Conservation (phyloP, 2,888 invertebrate genomes). For the Herminia tarsipennalis region DNA sequence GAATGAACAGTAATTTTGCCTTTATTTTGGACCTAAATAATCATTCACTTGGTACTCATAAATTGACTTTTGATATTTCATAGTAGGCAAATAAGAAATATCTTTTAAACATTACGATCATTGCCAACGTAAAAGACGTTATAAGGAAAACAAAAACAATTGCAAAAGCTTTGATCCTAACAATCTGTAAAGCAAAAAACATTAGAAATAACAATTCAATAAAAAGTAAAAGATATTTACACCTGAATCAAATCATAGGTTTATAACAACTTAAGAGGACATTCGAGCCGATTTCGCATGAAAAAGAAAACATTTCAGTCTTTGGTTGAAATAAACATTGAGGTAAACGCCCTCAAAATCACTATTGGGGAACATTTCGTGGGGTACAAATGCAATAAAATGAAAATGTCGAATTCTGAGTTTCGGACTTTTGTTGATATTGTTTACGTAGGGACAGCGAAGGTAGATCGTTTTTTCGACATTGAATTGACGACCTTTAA, state of each 20-base stretch:
- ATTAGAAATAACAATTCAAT: background rate
- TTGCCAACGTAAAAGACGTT: too few species aligned
- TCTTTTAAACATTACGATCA: too few species aligned
- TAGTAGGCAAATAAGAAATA: too few species aligned
- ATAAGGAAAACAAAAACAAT: background rate
- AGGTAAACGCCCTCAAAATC: constrained; percentile 3
- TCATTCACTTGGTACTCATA: too few species aligned
- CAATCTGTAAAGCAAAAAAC: background rate
- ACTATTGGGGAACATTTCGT: constrained; percentile 5
- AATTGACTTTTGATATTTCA: too few species aligned
- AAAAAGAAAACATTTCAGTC: constrained; percentile 5
- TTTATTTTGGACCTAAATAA: too few species aligned
- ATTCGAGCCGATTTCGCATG: background rate
- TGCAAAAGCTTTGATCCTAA: background rate
- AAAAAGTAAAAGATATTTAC: constrained; percentile 3
- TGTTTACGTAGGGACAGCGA: too few species aligned
- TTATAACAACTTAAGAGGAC: constrained; percentile 8
- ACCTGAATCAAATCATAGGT: background rate
- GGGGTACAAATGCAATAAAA: constrained; percentile 11
- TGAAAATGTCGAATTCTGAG: background rate
- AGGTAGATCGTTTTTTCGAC: too few species aligned
- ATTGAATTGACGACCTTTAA: too few species aligned
- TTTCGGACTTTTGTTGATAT: background rate
- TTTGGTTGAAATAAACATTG: background rate
- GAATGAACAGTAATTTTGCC: too few species aligned